Conservation (phyloP, 2,113 vertebrate species). For the Antechinus flavipes region DNA sequence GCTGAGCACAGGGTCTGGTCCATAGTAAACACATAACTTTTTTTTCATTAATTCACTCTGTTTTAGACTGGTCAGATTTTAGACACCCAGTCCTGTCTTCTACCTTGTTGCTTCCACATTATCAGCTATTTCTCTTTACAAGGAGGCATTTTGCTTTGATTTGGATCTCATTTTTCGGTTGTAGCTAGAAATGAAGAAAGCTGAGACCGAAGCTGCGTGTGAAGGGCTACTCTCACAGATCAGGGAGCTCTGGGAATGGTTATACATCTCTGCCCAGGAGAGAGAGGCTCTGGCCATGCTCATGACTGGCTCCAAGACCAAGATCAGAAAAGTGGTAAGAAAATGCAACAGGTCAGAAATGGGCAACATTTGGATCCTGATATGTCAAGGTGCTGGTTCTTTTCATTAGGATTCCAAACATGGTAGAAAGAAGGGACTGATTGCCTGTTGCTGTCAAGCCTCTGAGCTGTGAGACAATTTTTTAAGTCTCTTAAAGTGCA, state of each 20-base stretch:
- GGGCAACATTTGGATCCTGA: neutral
- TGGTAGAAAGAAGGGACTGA: neutral
- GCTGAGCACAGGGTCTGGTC: neutral
- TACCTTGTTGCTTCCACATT: neutral
- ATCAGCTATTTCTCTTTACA: neutral
- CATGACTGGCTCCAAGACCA: constrained; percentile 80
- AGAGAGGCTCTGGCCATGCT: constrained; percentile 83
- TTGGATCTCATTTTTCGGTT: neutral
- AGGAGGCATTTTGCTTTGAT: neutral
- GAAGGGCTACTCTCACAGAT: constrained; percentile 83
- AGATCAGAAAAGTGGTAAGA: constrained; percentile 87
- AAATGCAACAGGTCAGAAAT: neutral
- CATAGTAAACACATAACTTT: neutral
- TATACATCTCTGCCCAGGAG: constrained; percentile 86
- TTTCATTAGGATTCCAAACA: neutral
- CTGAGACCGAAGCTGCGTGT: constrained; percentile 83
- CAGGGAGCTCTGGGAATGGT: constrained; percentile 86
- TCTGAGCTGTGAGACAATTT: neutral
- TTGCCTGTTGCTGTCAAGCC: neutral
- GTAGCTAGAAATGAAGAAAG: constrained; percentile 86
- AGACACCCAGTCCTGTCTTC: neutral
- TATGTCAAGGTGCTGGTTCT: neutral
- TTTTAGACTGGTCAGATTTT: neutral
- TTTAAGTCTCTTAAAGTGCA: neutral
- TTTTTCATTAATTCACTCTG: neutral